Base-by-base conservation (phyloP, 1,140 invertebrate genomes). In the Helicoverpa zea region DNA sequence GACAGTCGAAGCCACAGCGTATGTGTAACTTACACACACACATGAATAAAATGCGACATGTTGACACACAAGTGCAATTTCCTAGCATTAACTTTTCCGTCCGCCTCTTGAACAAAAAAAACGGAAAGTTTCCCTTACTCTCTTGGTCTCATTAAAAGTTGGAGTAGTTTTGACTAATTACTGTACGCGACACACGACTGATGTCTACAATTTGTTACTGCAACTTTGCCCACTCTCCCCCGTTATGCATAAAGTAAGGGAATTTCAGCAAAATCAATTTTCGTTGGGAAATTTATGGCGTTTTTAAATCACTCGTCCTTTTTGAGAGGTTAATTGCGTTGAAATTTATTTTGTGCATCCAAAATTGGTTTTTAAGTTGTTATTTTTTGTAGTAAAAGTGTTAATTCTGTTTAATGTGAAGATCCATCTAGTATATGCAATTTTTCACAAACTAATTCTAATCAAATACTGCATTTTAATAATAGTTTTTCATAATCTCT, bases 141-240 rank as follows among this genome's bases (percentile, higher is more conserved):
- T 68, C 59, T 76, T 54, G 68, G 59, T 66, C 82, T 83, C 82
- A 78, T 83, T 83, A 83, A 83, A 83, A 83, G 74, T 83, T 83
- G 12, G 70, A 61, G 52, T 83, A 81, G 82, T 81, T 81, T 83
- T 83, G 79, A 83, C 76, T 81, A 81, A 83, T 83, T 80, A 73
- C 68, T 68, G 64, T 30, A 49, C 61, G 73, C 77, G 75, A 79
- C 64, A 79, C 47, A 75, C 52, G 82, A 83, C 81, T 78, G 72
- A 81, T 81, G 82, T 74, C 75, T 70, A 63, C 70, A 77, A 76
- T 81, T 76, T 77, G 80, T 64, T 82, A 51, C 35, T 58, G 51
- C 75, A 77, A 77, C 81, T 82, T 82, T 77, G 68, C 79, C 68
- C 61, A 7, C n/a, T 52, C 29, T 52, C 47, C 61, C 58, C 74